These are phyloP conservation scores for Lithobates pipiens DNA, from an alignment of 2,797 vertebrate genomes.

Conservation along the genomic window DNA sequence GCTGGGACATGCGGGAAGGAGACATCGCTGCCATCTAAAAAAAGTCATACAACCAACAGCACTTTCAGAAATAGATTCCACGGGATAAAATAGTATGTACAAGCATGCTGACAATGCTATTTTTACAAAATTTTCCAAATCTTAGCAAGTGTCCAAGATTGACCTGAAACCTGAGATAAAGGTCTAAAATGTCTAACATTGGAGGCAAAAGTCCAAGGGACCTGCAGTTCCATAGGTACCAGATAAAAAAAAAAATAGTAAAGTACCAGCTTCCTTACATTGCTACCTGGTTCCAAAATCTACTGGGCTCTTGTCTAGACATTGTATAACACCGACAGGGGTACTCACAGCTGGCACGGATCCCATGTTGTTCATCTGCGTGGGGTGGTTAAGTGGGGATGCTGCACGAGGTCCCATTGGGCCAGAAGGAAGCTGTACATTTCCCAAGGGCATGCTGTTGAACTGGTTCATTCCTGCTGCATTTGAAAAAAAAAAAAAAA, in stretches of 20 bases:
- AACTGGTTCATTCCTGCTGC: constrained; percentile 95
- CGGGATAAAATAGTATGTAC: neutral
- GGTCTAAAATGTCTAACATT: too few species aligned
- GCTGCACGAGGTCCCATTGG: constrained; percentile 89
- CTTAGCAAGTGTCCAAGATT: too few species aligned
- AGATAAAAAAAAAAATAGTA: too few species aligned
- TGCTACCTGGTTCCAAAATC: too few species aligned
- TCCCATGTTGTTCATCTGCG: constrained; percentile 92
- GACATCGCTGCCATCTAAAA: constrained; percentile 90
- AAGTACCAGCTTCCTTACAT: too few species aligned
- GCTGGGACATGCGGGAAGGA: constrained; percentile 93
- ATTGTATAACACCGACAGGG: neutral
- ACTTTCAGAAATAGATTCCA: neutral
- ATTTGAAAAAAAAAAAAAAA: neutral
- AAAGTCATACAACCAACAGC: constrained; percentile 49
- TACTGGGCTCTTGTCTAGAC: too few species aligned
- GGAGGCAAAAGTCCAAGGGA: too few species aligned
- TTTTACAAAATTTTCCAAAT: too few species aligned
- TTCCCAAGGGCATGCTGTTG: constrained; percentile 90
- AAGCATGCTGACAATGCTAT: neutral
- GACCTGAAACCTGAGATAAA: too few species aligned
- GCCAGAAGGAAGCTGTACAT: constrained; percentile 87
- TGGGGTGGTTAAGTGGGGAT: constrained; percentile 93
- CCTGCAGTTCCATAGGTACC: too few species aligned
- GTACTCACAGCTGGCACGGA: constrained; percentile 88